Evolutionary conservation across 30 jellyfish, hydroid and myxozoan genomes (phyloP), one percentile per base, ranked within the genome.

Genomic region (Chrysaora quinquecirrha): DNA sequence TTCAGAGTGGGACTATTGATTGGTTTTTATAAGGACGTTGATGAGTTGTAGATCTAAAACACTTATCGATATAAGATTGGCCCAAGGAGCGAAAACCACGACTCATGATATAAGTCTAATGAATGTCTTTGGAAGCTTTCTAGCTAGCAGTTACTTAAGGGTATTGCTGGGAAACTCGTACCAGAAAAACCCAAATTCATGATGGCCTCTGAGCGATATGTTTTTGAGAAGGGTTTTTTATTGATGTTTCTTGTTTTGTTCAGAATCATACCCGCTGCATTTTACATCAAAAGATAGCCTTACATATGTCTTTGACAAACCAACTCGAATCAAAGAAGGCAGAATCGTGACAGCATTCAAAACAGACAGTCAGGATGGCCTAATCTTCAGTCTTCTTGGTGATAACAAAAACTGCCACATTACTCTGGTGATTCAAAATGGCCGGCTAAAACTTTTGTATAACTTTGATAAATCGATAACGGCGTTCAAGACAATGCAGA

Each of bases 401-500:
- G 92, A 82, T 73, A 82, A 69, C 24, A 85, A 22, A 30, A 82
- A 67, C 61, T 47, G 80, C 62, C 92, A 82, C 35, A 27, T 82
- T n/a, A 46, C 92, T 11, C 84, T 82, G 31, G 92, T 69, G 34
- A 33, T 82, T 21, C 66, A 66, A n/a, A 63, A 38, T 68, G 92
- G 92, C 64, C 30, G 54, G 71, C 65, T 82, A 1, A 71, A 69
- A 24, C 68, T 69, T 3, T 38, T 63, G 48, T 82, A 24, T 50
- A 82, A 82, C 38, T 82, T 82, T 46, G 80, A 82, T 23, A 56
- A 58, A 30, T 16, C 92, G 7, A 30, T 74, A 7, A 3, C 74
- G 3, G 20, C 80, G 48, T 24, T 29, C 29, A 46, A 68, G 38
- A 52, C 65, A 21, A 62, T 82, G 35, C 68, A 34, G 16, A 73